These are phyloP conservation scores for Myxocyprinus asiaticus DNA, from an alignment of 2,113 vertebrate species.

Conservation along the genomic window DNA sequence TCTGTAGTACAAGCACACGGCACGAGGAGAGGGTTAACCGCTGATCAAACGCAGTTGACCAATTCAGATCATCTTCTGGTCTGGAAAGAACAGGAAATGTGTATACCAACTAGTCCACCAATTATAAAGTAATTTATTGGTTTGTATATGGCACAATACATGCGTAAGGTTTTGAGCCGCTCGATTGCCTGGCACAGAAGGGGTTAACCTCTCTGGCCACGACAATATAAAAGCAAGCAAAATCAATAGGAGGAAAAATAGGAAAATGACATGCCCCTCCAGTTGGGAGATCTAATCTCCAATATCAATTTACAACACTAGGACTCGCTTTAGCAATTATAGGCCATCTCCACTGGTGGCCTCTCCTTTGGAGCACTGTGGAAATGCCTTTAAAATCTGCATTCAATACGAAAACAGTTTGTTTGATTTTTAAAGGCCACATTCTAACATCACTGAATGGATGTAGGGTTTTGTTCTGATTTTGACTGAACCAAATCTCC, in stretches of 20 bases:
- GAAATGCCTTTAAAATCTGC: conserved; percentile 52
- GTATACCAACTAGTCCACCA: background rate
- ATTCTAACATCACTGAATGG: conserved; percentile 56
- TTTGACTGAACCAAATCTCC: conserved; percentile 39
- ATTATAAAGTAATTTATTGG: conserved; percentile 31
- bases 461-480: conserved; percentile 29
- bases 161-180: conserved; percentile 45
- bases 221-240: conserved; percentile 74
- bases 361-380: conserved; percentile 48
- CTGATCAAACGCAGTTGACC: too few relatives aligned
- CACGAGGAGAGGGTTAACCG: too few relatives aligned
- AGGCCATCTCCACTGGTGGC: conserved; percentile 54
- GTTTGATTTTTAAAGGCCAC: conserved; percentile 46
- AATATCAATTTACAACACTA: conserved; percentile 79
- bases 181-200: conserved; percentile 55
- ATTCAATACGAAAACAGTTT: conserved; percentile 56
- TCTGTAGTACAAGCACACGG: too few relatives aligned
- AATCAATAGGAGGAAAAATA: conserved; percentile 80
- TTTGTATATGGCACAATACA: conserved; percentile 23
- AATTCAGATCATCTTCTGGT: too few relatives aligned
- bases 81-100: background rate
- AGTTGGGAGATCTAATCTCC: conserved; percentile 81
- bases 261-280: conserved; percentile 79
- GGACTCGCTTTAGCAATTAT: conserved; percentile 66
- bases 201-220: conserved; percentile 68